Evolutionary conservation across 35 echinoderm and acorn worm genomes (phyloP).

Genomic region (Patiria miniata): DNA sequence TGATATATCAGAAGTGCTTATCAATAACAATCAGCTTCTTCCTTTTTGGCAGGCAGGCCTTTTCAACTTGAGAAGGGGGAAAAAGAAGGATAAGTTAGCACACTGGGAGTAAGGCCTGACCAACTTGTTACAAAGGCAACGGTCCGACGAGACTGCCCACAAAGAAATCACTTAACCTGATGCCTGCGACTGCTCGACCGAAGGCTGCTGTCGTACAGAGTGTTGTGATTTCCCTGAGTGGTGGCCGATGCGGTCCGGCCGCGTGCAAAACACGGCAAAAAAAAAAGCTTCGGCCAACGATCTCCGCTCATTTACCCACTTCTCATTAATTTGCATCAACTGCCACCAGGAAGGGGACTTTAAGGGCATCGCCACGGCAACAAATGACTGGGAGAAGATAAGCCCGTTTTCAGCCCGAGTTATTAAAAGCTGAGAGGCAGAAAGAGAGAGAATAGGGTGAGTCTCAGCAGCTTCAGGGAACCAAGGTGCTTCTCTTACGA

Average conservation of each 20-base stretch:
- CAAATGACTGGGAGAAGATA: conserved; percentile 67
- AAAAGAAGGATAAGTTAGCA: not conserved
- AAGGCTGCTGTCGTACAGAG: too few relatives aligned
- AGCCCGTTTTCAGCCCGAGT: conserved; percentile 41
- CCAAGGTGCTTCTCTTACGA: not conserved
- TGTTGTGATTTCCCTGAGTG: too few relatives aligned
- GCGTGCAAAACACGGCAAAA: not conserved
- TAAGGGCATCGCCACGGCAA: conserved; percentile 66
- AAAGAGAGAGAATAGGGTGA: too few relatives aligned
- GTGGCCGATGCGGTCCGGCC: too few relatives aligned
- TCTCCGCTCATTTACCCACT: conserved; percentile 37
- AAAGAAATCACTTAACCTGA: conserved; percentile 24
- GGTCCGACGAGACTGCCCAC: not conserved
- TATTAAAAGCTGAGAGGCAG: conserved; percentile 19
- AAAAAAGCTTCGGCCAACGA: not conserved
- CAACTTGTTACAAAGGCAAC: conserved; percentile 8
- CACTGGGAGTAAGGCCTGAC: not conserved
- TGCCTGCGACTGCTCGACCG: not conserved
- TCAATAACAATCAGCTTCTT: too few relatives aligned
- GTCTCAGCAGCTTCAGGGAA: too few relatives aligned
- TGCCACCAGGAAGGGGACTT: conserved; percentile 57
- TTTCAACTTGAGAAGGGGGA: not conserved
- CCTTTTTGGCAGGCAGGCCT: not conserved
- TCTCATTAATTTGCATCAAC: conserved; percentile 61
- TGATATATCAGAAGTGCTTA: too few relatives aligned